Evolutionary conservation across 64 coral and sea anemone species (phyloP).

Genomic region (Catalaphyllia jardinei): DNA sequence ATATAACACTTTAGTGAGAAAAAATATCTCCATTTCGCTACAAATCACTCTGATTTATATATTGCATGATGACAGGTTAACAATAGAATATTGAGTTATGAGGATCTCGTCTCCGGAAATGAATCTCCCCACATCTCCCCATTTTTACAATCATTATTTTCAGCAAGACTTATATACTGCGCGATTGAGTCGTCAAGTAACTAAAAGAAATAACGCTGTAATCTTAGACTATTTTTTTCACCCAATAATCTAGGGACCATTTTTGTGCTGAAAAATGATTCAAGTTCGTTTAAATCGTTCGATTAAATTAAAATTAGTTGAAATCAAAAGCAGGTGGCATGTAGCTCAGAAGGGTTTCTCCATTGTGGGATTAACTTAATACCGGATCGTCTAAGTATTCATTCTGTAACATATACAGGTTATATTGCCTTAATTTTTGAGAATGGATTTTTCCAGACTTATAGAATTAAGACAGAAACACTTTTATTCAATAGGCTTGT

Average conservation of each 20-base stretch:
- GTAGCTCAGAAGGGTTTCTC: background rate
- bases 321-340: background rate
- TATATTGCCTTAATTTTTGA: too few relatives aligned
- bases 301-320: background rate
- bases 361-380: background rate
- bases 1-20: background rate
- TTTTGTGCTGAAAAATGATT: background rate
- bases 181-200: background rate
- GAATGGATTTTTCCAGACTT: too few relatives aligned
- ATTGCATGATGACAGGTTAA: background rate
- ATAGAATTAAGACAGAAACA: too few relatives aligned
- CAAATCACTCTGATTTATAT: background rate
- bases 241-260: background rate
- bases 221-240: background rate
- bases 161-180: background rate
- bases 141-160: constrained; percentile 6
- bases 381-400: background rate
- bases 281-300: background rate
- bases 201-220: background rate
- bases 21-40: background rate
- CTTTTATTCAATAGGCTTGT: too few relatives aligned
- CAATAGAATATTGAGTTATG: background rate
- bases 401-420: background rate
- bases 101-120: background rate
- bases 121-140: background rate